A percentile compares a stretch with the other conserved stretches of the same genome.
These are phyloP conservation scores for Zaprionus taronus DNA, from an alignment of 1,140 invertebrate species.

Conservation along the genomic window DNA sequence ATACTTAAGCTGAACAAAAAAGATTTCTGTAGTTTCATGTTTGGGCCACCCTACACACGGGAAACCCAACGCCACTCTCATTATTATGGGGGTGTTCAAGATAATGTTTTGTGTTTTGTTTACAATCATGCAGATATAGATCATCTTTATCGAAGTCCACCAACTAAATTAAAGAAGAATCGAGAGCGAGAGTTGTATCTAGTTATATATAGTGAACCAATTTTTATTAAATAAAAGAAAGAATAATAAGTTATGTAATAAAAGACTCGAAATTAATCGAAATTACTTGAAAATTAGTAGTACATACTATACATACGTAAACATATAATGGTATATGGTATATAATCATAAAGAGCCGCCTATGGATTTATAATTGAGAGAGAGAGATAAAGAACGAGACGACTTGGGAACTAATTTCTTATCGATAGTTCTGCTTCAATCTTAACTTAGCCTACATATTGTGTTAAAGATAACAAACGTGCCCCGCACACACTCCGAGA, in stretches of 20 bases:
- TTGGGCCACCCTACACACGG: not conserved
- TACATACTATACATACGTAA: conserved; percentile 10
- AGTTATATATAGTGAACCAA: conserved; percentile 78
- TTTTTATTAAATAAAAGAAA: conserved; percentile 74
- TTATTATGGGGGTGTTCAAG: not conserved
- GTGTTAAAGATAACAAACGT: conserved; percentile 23
- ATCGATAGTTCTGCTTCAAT: not conserved
- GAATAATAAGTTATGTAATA: conserved; percentile 71
- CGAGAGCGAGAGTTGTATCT: conserved; percentile 60
- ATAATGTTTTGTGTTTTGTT: conserved; percentile 33
- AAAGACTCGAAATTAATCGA: conserved; percentile 21
- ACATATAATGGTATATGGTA: not conserved
- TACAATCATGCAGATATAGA: conserved; percentile 23
- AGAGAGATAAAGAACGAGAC: not conserved
- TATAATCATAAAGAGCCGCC: not conserved
- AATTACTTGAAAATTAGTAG: conserved; percentile 2
- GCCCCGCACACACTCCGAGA: not conserved
- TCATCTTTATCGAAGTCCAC: conserved; percentile 30
- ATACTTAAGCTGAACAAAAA: not conserved
- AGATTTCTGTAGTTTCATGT: not conserved
- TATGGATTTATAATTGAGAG: not conserved
- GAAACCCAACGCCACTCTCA: not conserved
- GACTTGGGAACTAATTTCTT: not conserved
- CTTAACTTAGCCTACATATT: conserved; percentile 26
- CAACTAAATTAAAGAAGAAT: conserved; percentile 49